Conservation (phyloP, 2,888 invertebrate species). For the Meandrusa payeni region DNA sequence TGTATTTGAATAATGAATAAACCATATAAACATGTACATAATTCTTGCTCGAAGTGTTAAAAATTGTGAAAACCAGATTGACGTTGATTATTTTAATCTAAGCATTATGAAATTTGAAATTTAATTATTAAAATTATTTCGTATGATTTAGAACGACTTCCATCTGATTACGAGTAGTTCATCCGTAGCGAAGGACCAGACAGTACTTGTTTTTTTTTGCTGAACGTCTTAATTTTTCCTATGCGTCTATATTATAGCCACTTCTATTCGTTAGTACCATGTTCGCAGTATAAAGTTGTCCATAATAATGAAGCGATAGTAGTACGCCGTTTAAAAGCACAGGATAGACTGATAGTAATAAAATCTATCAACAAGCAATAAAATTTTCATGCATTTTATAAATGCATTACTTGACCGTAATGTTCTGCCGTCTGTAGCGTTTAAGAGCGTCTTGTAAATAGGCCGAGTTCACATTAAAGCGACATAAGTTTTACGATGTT, state of each 20-base stretch:
- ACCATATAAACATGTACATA: no score
- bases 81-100: no score
- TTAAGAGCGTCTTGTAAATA: constrained; percentile 17
- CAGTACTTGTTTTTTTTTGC: no score
- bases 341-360: background rate
- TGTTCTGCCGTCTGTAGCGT: background rate
- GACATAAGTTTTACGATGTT: constrained; percentile 9
- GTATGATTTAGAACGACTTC: no score
- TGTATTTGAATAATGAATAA: no score
- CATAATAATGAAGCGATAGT: background rate
- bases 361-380: constrained; percentile 16
- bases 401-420: constrained; percentile 11
- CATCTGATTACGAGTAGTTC: no score
- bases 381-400: constrained; percentile 17
- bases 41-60: no score
- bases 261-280: background rate
- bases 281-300: background rate
- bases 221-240: no score
- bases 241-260: background rate
- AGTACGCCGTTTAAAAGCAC: background rate
- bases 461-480: constrained; percentile 17
- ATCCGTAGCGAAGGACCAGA: no score
- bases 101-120: no score
- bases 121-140: no score
- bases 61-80: no score